These are phyloP conservation scores for Oreohelix idahoensis DNA, from an alignment of 1,140 invertebrate species.

Conservation along the genomic window DNA sequence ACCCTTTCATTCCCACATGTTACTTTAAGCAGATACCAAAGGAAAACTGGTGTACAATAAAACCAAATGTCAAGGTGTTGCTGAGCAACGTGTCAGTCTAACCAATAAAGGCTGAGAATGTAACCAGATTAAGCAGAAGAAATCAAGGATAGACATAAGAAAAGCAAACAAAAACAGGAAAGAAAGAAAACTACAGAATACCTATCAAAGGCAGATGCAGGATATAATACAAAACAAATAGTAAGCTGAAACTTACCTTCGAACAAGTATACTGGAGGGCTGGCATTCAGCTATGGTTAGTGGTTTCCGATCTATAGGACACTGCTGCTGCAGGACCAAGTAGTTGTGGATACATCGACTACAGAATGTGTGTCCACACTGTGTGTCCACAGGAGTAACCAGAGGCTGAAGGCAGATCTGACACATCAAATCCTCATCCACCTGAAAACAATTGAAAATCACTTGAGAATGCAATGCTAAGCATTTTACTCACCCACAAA, in stretches of 20 bases:
- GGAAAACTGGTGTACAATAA: no score
- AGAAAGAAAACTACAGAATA: no score
- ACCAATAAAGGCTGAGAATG: no score
- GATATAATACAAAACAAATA: background rate
- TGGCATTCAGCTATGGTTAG: slow-evolving; percentile 65
- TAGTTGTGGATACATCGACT: slow-evolving; percentile 72
- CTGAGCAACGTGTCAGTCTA: no score
- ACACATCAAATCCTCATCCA: slow-evolving; percentile 76
- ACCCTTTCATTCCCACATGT: no score
- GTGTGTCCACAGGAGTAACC: slow-evolving; percentile 73
- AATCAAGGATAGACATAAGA: no score
- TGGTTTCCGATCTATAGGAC: slow-evolving; percentile 70
- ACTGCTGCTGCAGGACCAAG: slow-evolving; percentile 71
- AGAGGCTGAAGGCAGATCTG: slow-evolving; percentile 75
- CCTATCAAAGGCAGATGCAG: background rate
- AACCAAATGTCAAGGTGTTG: no score
- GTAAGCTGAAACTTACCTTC: slow-evolving; percentile 61
- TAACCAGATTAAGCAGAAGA: no score
- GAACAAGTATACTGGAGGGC: slow-evolving; percentile 71
- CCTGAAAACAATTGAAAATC: slow-evolving; percentile 52
- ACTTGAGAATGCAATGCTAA: no score
- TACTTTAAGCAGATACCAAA: no score
- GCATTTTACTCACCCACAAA: no score
- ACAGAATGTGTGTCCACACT: slow-evolving; percentile 76
- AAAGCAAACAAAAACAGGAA: no score